Base-by-base conservation (phyloP, 2,888 invertebrate genomes). In the Ellobium chinense region DNA sequence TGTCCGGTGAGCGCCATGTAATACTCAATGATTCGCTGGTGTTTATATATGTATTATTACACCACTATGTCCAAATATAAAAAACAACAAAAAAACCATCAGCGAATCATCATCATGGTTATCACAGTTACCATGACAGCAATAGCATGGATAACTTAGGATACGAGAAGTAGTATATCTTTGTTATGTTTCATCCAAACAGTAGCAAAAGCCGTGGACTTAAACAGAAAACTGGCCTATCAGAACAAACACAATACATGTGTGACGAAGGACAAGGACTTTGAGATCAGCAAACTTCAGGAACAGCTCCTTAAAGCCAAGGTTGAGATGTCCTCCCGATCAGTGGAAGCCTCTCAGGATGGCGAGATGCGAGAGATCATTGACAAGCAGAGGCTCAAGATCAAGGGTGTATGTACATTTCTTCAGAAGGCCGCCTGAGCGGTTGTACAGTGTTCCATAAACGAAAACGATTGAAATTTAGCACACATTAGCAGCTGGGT, bases 191-290 rank as follows among this genome's bases (percentile, higher is more conserved):
- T 68, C 37, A n/a, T n/a, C 37, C 12, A 2, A 2, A 39, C 74
- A 74, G 74, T 74, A 4, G 39, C 12, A n/a, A 9, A 27, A 63
- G 31, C 74, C 1, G 14, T 9, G 31, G 21, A 0, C 21, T 5
- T 74, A 4, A 74, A 74, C 39, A 27, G 18, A 14, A 37, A 74
- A 34, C 12, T 74, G 37, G 29, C 74, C 18, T 74, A 34, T n/a
- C 29, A 36, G 29, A 46, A n/a, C n/a, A 27, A 24, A 0, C 74
- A 74, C n/a, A 37, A 74, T n/a, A 21, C 21, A 1, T 74, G 74
- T 63, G 34, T 31, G 74, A 74, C 63, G 74, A 74, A 21, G 34
- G 74, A 74, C 1, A 74, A 74, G n/a, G 5, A n/a, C 27, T 3
- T 21, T 21, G 74, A 74, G 31, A 21, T 63, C n/a, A 14, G 1